These are phyloP conservation scores for Drosophila willistoni DNA, from an alignment of 1,140 invertebrate species.

Conservation along the genomic window DNA sequence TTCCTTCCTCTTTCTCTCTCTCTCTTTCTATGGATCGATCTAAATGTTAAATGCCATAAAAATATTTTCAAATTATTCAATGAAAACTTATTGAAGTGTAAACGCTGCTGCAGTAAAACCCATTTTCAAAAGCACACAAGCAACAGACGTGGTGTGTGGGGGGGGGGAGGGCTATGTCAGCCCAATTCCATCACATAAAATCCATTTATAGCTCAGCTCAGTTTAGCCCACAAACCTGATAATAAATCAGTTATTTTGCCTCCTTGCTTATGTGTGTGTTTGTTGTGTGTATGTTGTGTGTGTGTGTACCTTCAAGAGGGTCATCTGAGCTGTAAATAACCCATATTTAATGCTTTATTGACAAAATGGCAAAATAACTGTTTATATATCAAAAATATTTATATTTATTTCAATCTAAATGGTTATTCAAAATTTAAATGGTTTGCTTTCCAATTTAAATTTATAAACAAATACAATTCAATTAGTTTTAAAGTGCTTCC, in stretches of 20 bases:
- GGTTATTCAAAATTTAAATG: conserved; percentile 21
- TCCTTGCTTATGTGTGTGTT: not conserved
- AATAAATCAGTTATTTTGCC: conserved; percentile 59
- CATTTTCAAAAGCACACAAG: conserved; percentile 61
- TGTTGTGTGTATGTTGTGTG: not conserved
- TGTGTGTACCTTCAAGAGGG: conserved; percentile 2
- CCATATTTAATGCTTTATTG: conserved; percentile 14
- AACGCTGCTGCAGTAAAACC: conserved; percentile 58
- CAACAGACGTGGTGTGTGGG: not conserved
- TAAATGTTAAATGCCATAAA: conserved; percentile 70
- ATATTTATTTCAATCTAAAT: conserved; percentile 36
- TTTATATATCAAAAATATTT: conserved; percentile 11
- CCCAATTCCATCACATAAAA: conserved; percentile 22
- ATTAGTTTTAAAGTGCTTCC: conserved; percentile 59
- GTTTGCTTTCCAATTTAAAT: conserved; percentile 58
- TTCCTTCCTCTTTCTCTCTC: conserved; percentile 5
- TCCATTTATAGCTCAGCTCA: conserved; percentile 53
- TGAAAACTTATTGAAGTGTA: conserved; percentile 77
- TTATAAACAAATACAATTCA: conserved; percentile 57
- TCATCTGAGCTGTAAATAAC: conserved; percentile 51
- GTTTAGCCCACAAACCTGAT: conserved; percentile 32
- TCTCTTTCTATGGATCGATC: conserved; percentile 44
- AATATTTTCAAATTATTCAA: conserved; percentile 80
- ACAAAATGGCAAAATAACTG: conserved; percentile 13
- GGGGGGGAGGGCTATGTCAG: conserved; percentile 36